Base-by-base conservation (phyloP, 2,888 invertebrate species). In the Poecilobothrus nobilitatus region DNA sequence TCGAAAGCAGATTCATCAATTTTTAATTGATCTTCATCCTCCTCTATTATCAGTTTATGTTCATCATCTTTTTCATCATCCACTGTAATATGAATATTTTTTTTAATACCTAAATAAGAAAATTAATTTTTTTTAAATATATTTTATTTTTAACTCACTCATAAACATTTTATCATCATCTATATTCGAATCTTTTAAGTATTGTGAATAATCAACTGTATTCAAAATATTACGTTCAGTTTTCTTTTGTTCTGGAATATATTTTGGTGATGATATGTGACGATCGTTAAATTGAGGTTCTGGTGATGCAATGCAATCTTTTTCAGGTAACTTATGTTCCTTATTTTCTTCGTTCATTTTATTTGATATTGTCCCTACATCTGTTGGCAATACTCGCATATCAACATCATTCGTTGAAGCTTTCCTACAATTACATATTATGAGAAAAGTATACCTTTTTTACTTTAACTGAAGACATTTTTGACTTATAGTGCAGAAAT, bases 11-110 rank as follows among this genome's bases (percentile, higher is more conserved):
- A 88, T 74, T 85, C 85, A 73, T 85, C 85, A 70, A 85, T 85
- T 71, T 83, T 79, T 73, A 85, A 79, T 37, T 72, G 75, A 62
- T 76, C 71, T 67, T 79, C 78, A 69, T 78, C 79, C 73, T 81
- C 77, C 71, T 80, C 78, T 66, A 81, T 75, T 68, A 81, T 76
- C 71, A 80, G 72, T 71, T 63, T 63, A 8, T 80, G 79, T 78
- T 85, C 86, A 69, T 85, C 85, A 72, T 81, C 82, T 70, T 86
- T 86, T 75, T 87, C 86, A 68, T 85, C 86, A 73, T 86, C 85
- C 68, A 84, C 86, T 79, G 67, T 6, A 69, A n/a, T n/a, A n/a
- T n/a, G n/a, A n/a, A n/a, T n/a, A n/a, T n/a, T n/a, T n/a, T n/a
- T n/a, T n/a, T n/a, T n/a, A n/a, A n/a, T n/a, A n/a, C n/a, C n/a